These are phyloP conservation scores for Lycia hirtaria DNA, from an alignment of 2,888 invertebrate species.

Conservation along the genomic window DNA sequence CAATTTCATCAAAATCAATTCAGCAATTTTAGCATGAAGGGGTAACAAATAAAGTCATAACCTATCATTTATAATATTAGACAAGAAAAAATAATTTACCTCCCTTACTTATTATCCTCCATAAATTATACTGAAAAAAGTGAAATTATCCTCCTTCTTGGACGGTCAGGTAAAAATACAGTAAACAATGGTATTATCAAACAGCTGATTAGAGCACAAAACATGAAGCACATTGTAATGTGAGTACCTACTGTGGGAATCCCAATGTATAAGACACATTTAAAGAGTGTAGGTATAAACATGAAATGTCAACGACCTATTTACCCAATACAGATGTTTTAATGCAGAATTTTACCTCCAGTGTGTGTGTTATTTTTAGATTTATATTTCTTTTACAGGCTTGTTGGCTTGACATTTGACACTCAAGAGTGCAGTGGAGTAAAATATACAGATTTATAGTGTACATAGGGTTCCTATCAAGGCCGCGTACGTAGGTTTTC, in stretches of 20 bases:
- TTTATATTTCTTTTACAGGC: neutral
- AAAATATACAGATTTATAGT: neutral
- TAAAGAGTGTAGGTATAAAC: slow-evolving; percentile 18
- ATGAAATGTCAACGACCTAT: slow-evolving; percentile 18
- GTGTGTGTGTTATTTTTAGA: slow-evolving; percentile 3
- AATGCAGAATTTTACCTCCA: slow-evolving; percentile 13
- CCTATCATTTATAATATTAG: too few species aligned
- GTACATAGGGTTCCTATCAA: neutral
- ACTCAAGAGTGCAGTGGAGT: neutral
- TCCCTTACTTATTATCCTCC: too few species aligned
- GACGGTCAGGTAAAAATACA: too few species aligned
- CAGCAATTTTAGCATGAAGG: too few species aligned
- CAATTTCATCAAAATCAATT: too few species aligned
- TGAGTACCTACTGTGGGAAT: slow-evolving; percentile 10
- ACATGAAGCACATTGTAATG: neutral
- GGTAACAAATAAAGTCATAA: too few species aligned
- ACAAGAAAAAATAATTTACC: too few species aligned
- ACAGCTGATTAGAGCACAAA: neutral
- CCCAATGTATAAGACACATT: slow-evolving; percentile 13
- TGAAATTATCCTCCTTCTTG: too few species aligned
- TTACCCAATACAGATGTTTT: slow-evolving; percentile 13
- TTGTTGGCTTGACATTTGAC: neutral
- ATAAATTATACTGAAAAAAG: too few species aligned
- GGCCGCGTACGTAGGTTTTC: neutral
- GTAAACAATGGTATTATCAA: neutral